Evolutionary conservation across 2,888 invertebrate species (phyloP), one percentile per base, ranked within the genome.

Genomic region (Thymelicus lineola): DNA sequence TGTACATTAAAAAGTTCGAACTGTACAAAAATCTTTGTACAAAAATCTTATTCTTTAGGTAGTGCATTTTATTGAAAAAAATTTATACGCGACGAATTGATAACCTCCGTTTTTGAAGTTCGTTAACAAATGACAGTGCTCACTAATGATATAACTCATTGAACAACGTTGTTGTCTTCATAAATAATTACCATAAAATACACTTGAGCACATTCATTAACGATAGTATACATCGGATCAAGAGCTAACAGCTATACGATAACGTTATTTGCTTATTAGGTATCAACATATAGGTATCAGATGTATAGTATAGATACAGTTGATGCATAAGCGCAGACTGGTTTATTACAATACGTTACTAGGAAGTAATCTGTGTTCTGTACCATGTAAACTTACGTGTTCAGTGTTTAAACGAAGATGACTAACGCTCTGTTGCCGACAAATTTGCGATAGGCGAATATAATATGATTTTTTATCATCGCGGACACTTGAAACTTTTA

Each of bases 271-370:
- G 55, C 46, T 66, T 36, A 46, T 46, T 58, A 45, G 35, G 35
- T 66, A 45, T n/a, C 6, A 42, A n/a, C n/a, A n/a, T n/a, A n/a
- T n/a, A n/a, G n/a, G 5, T 6, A 45, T 10, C 6, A 36, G 4
- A 42, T 42, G 9, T 42, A 42, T 42, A 12, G 59, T 28, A 48
- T n/a, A 17, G 17, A 66, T 62, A 62, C 55, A 68, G 88, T 86
- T 79, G 80, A 82, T 83, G 79, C 82, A 82, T 82, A 80, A 80
- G 80, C 82, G 83, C 82, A 81, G 80, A 86, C 86, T 83, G 82
- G 84, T 81, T 84, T 88, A 84, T 86, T 86, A 80, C 83, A 83
- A 83, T 81, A 89, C 84, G 83, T 83, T 81, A 89, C 84, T 80
- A 87, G 90, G 90, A 91, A 91, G 86, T 83, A 63, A 77, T 71